Evolutionary conservation across 1,140 invertebrate genomes (phyloP), one percentile per base, ranked within the genome.

Genomic region (Luehdorfia chinensis): DNA sequence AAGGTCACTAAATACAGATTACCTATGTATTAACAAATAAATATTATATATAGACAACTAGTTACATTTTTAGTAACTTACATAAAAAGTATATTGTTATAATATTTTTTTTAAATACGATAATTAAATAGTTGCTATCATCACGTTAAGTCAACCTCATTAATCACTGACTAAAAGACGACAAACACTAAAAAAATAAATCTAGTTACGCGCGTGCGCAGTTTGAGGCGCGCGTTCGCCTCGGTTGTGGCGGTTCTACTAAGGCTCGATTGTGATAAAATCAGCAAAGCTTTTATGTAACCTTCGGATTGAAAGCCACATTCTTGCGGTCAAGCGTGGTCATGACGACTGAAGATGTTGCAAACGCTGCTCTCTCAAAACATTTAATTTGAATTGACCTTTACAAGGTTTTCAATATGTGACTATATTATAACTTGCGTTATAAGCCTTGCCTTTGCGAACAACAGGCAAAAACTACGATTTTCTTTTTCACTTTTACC

Each of bases 291-390:
- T 78, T 75, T 79, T 79, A 76, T 75, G 80, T 76, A 84, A 81
- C 80, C 80, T 84, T 84, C 77, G 61, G 50, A 68, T 72, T 67
- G 75, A 75, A 81, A 84, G 76, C 72, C 61, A 59, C 72, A 84
- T 84, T 78, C 75, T 78, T 81, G 70, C 66, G 76, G 76, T 80
- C 75, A 81, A 79, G 65, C 75, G 70, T 66, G 50, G 50, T 59
- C 12, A 36, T 61, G 58, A 65, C 62, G 56, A 58, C 34, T 39
- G 66, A 66, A 69, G 74, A 75, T 83, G 75, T 70, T 56, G 75
- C 71, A 75, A 80, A 68, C 55, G 46, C 37, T 51, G 50, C 51
- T 61, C 47, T 63, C 60, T 49, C 52, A 56, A 59, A 47, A 58
- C 39, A 50, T 45, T 56, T 46, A 57, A 54, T 61, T 59, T 59